A percentile compares a stretch with the other conserved stretches of the same genome.
These are phyloP conservation scores for Suncus etruscus DNA, from an alignment of 2,113 vertebrate genomes.

Conservation along the genomic window DNA sequence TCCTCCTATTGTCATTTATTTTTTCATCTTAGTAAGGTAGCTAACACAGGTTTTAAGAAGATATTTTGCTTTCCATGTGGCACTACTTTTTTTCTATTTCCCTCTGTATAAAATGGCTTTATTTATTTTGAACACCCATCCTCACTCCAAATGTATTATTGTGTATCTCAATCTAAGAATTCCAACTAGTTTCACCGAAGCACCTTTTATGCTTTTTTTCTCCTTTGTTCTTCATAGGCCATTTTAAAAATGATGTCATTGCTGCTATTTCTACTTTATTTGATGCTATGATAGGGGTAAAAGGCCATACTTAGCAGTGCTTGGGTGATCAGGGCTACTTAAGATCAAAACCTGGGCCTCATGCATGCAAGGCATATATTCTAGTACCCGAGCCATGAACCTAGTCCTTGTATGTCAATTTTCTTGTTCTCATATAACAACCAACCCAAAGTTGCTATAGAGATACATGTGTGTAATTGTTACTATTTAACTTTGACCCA, in stretches of 20 bases:
- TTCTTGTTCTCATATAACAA: neutral
- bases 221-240: neutral
- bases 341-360: no score
- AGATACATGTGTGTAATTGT: neutral
- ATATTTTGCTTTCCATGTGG: neutral
- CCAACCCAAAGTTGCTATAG: neutral
- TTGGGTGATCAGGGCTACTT: no score
- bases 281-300: no score
- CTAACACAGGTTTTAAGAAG: slow-evolving; percentile 18
- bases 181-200: neutral
- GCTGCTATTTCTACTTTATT: no score
- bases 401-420: neutral
- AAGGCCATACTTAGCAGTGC: no score
- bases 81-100: neutral
- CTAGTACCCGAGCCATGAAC: no score
- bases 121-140: slow-evolving; percentile 13
- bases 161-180: slow-evolving; percentile 44
- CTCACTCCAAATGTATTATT: neutral
- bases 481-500: slow-evolving; percentile 37
- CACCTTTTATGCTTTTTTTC: neutral
- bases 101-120: neutral
- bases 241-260: neutral
- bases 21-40: slow-evolving; percentile 20
- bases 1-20: slow-evolving; percentile 37
- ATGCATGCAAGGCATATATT: no score